Conservation (phyloP, 2,113 vertebrate genomes). For the Synodontis membranacea region DNA sequence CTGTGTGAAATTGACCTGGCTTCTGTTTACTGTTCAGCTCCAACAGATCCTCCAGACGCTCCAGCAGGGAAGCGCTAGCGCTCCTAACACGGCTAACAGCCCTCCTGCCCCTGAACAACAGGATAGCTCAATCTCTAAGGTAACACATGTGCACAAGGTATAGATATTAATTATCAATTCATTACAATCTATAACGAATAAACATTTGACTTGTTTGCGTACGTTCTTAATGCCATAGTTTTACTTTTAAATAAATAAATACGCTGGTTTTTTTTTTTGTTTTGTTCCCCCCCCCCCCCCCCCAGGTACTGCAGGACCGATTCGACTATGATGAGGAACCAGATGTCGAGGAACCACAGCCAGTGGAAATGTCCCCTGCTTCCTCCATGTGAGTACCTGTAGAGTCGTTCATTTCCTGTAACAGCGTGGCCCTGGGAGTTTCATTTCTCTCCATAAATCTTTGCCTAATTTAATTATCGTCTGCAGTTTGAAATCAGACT, state of each 20-base stretch:
- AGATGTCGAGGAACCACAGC: slow-evolving; percentile 80
- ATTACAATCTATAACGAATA: background rate
- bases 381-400: slow-evolving; percentile 10
- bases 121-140: slow-evolving; percentile 22
- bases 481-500: background rate
- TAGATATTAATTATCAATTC: background rate
- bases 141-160: background rate
- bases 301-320: slow-evolving; percentile 87
- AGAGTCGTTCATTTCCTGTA: background rate
- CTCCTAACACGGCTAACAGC: slow-evolving; percentile 47
- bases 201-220: too few species aligned
- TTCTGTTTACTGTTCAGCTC: slow-evolving; percentile 69
- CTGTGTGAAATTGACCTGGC: background rate
- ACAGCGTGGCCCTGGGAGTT: too few species aligned
- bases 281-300: too few species aligned
- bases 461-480: background rate
- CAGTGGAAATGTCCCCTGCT: slow-evolving; percentile 68
- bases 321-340: slow-evolving; percentile 98
- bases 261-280: too few species aligned
- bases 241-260: background rate
- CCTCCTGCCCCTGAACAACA: background rate
- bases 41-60: slow-evolving; percentile 95
- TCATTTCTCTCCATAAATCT: too few species aligned
- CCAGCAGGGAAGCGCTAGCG: slow-evolving; percentile 80
- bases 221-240: background rate